A percentile compares a stretch with the other conserved stretches of the same genome.
Evolutionary conservation across 2,888 invertebrate species (phyloP).

Genomic region (Diogma glabrata): DNA sequence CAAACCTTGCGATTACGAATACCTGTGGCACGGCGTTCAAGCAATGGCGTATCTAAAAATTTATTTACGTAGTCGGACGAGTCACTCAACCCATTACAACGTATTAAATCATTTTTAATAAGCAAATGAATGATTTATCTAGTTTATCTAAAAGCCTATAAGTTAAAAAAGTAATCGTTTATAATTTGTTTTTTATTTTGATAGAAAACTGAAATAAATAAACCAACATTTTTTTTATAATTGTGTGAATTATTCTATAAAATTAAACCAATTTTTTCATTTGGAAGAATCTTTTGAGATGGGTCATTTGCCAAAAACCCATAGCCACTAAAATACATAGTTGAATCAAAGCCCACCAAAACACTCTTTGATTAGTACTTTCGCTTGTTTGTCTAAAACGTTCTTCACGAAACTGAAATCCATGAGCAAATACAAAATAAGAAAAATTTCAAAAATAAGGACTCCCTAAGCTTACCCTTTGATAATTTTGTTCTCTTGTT

Average conservation of each 20-base stretch:
- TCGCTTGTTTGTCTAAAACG: conserved; percentile 95
- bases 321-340: conserved; percentile 79
- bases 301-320: conserved; percentile 99
- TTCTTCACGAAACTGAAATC: conserved; percentile 89
- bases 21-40: no score
- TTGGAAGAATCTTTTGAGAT: conserved; percentile 98
- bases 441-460: no score
- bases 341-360: conserved; percentile 96
- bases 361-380: conserved; percentile 87
- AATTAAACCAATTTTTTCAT: conserved; percentile 92
- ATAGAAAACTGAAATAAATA: conserved; percentile 7
- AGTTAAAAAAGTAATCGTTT: no score
- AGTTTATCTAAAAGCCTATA: no score
- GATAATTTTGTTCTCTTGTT: conserved; percentile 99
- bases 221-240: not conserved
- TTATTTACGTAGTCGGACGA: no score
- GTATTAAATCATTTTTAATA: no score
- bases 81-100: no score
- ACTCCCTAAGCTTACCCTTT: conserved; percentile 63
- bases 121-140: no score
- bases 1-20: no score
- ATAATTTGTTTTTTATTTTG: no score
- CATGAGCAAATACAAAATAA: no score
- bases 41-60: no score
- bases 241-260: not conserved